Conservation (phyloP, 2,797 vertebrate species). For the Esox masquinongy region DNA sequence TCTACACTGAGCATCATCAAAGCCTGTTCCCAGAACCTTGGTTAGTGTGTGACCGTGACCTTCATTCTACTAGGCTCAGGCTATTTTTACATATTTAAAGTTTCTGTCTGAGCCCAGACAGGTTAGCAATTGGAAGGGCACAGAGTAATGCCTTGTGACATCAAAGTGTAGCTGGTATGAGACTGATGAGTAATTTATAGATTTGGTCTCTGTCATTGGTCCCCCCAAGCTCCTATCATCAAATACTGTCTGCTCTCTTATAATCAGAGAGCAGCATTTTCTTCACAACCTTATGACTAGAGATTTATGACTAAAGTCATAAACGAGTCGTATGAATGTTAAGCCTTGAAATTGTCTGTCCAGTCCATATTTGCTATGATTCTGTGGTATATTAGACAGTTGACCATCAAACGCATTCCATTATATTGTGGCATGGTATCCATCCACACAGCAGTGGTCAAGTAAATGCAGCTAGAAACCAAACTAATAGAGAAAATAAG, state of each 20-base stretch:
- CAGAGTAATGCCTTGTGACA: constrained; percentile 40
- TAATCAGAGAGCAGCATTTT: constrained; percentile 46
- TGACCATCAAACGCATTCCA: background rate
- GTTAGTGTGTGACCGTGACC: constrained; percentile 36
- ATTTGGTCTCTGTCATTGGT: constrained; percentile 36
- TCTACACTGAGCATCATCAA: constrained; percentile 26
- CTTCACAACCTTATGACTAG: constrained; percentile 44
- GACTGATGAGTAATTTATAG: constrained; percentile 61
- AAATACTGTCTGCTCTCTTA: constrained; percentile 38
- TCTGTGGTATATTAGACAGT: background rate
- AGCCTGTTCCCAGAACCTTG: constrained; percentile 28
- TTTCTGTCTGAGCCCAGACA: constrained; percentile 29
- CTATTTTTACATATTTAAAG: constrained; percentile 51
- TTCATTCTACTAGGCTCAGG: constrained; percentile 32
- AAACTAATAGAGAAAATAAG: constrained; percentile 12
- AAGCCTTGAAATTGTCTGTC: background rate
- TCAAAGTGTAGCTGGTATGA: constrained; percentile 50
- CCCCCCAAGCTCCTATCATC: constrained; percentile 19
- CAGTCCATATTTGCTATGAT: background rate
- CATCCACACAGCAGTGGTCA: background rate
- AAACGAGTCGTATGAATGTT: constrained; percentile 9
- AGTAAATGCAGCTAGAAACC: background rate
- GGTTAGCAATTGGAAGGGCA: constrained; percentile 41
- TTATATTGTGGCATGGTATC: background rate
- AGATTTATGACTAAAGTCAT: constrained; percentile 62